Conservation (phyloP, 2,113 vertebrate species). For the Microcebus tavaratra region DNA sequence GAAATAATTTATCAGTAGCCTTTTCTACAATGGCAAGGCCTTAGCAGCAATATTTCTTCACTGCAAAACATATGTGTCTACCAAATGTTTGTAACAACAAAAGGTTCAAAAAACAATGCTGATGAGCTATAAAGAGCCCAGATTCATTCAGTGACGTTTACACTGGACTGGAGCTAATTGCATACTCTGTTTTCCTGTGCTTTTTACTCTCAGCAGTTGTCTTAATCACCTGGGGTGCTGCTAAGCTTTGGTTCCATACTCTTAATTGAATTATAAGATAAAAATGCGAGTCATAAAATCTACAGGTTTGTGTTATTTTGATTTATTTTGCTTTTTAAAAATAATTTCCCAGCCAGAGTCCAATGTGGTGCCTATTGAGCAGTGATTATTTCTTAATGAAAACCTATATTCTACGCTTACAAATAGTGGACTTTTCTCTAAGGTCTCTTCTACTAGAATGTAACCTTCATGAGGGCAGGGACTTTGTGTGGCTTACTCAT, state of each 20-base stretch:
- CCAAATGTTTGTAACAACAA: background rate
- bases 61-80: constrained; percentile 2
- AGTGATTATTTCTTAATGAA: background rate
- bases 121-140: background rate
- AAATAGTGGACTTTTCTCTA: background rate
- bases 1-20: background rate
- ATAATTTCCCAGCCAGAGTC: background rate
- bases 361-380: background rate
- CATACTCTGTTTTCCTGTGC: background rate
- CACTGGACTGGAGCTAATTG: background rate
- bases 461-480: background rate
- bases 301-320: constrained; percentile 5
- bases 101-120: background rate
- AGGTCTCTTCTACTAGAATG: accelerated
- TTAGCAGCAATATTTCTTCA: constrained; percentile 8
- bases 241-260: background rate
- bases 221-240: background rate
- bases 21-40: constrained; percentile 12
- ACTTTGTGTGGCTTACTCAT: background rate
- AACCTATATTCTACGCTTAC: background rate
- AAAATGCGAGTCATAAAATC: background rate
- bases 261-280: background rate
- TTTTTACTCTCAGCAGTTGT: background rate
- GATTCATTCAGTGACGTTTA: background rate
- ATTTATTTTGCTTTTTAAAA: background rate